Evolutionary conservation across 2,797 vertebrate genomes (phyloP), one percentile per base, ranked within the genome.

Genomic region (Eulemur rubriventer): DNA sequence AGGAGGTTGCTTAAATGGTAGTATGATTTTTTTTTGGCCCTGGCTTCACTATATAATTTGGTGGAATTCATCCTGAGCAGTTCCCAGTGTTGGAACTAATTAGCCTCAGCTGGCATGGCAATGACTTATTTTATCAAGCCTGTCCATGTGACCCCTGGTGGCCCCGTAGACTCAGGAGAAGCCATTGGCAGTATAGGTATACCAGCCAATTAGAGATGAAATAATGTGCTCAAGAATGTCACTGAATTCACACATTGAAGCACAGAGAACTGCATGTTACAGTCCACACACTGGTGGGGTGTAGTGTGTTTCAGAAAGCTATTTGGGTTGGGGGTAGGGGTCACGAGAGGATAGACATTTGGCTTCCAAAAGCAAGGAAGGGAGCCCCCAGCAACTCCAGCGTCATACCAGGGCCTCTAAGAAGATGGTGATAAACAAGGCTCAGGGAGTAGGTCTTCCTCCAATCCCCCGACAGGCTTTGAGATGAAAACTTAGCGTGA

Each of bases 31-130:
- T 57, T 43, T 43, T 43, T 41, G 41, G 30, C 6, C 30, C 12
- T 88, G 33, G n/a, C 59, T 95, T 95, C 59, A 61, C 28, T 67
- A 7, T 82, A 28, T 2, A 33, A 17, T 78, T 59, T 26, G 59
- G 26, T 70, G 57, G 55, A 67, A 96, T 85, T 90, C 16, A 20
- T 95, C 95, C 63, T 57, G 55, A 94, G 50, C 67, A 43, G 28
- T 95, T 28, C 33, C 70, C 9, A 43, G 4, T 16, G 6, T 59
- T 73, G 69, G 48, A 35, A 90, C 92, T 88, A 78, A 92, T 92
- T 28, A 81, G 43, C 26, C 82, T 57, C 24, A 63, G 24, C 35
- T 91, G 61, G 17, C 52, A 24, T 0, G 3, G 52, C 65, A 86
- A 28, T 82, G 93, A 92, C 80, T 95, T 92, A 46, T 16, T 80